A percentile compares a stretch with the other conserved stretches of the same genome.
Evolutionary conservation across 2,113 vertebrate species (phyloP).

Genomic region (Gobio gobio): DNA sequence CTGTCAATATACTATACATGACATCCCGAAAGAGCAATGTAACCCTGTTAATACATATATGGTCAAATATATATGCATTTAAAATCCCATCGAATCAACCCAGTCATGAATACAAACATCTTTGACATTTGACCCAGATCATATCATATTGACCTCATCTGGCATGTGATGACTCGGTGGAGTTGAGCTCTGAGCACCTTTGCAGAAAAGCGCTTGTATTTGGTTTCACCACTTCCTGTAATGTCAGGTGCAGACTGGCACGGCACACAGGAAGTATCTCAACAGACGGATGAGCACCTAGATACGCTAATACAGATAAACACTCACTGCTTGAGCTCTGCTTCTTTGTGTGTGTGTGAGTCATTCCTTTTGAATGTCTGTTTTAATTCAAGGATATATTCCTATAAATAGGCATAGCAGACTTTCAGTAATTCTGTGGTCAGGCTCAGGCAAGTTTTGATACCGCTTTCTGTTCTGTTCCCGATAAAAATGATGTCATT

Average conservation of each 20-base stretch:
- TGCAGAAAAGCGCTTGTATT: not conserved
- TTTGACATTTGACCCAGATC: not conserved
- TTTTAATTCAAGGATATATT: not conserved
- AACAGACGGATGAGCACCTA: not conserved
- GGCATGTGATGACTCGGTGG: not conserved
- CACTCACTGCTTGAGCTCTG: not conserved
- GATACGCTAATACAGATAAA: conserved; percentile 8
- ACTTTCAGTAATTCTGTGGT: not conserved
- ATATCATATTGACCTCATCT: not conserved
- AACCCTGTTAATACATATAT: not conserved
- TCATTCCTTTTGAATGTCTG: not conserved
- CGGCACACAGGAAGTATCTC: conserved; percentile 43
- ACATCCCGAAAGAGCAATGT: not conserved
- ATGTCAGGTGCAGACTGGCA: conserved; percentile 45
- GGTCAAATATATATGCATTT: not conserved
- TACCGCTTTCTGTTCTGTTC: not conserved
- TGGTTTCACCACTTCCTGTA: conserved; percentile 62
- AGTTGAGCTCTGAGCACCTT: conserved; percentile 29
- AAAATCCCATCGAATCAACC: too few relatives aligned
- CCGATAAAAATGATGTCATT: not conserved
- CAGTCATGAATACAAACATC: conserved; percentile 1
- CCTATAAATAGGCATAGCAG: not conserved
- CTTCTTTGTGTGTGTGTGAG: not conserved
- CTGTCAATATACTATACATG: not conserved
- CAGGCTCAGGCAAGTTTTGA: not conserved